Conservation (phyloP, 2,888 invertebrate species). For the Drosophila nr. fundita region DNA sequence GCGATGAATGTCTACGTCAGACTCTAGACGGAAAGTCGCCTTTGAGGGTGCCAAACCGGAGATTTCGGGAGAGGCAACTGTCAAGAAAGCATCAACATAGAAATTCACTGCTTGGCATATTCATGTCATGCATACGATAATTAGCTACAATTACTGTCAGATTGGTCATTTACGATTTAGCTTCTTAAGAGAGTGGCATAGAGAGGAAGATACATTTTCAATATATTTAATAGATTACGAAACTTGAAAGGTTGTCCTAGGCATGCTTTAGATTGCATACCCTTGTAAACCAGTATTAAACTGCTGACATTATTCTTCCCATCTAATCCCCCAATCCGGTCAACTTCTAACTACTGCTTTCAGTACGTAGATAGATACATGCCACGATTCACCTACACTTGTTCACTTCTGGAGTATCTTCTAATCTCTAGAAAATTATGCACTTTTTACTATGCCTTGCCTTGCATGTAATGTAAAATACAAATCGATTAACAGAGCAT, state of each 20-base stretch:
- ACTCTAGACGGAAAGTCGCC: slow-evolving; percentile 2
- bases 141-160: slow-evolving; percentile 14
- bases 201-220: not conserved
- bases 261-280: not conserved
- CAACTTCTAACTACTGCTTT: not conserved
- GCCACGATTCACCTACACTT: not conserved
- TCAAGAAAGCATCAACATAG: slow-evolving; percentile 2
- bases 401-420: not conserved
- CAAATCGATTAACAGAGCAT: not conserved
- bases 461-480: not conserved
- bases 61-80: slow-evolving; percentile 9
- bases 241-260: not conserved
- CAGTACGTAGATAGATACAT: not conserved
- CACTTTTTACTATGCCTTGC: not conserved
- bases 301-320: not conserved
- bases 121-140: not conserved
- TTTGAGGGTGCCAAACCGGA: slow-evolving; percentile 52
- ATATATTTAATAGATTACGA: not conserved
- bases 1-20: not conserved
- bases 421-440: not conserved
- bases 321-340: not conserved
- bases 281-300: not conserved
- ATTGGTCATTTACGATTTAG: slow-evolving; percentile 1
- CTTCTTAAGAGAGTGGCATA: not conserved
- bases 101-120: slow-evolving; percentile 22